phyloP scores from a whole-genome alignment of 1,140 invertebrate genomes.

The Leptinotarsa undecemlineata region DNA sequence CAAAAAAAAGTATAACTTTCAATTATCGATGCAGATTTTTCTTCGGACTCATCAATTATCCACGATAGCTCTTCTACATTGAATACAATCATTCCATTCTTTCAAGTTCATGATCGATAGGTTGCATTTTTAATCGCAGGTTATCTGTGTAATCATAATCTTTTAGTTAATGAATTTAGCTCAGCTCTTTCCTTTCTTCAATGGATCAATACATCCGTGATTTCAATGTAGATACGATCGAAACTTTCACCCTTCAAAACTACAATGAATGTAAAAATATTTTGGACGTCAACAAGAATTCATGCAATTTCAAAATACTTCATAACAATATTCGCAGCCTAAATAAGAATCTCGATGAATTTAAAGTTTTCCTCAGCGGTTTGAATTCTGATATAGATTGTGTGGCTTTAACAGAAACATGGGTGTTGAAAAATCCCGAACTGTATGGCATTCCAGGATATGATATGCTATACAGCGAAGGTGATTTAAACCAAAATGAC shows the following conservation, averaged over 20 bases:
- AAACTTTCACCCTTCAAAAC: constrained; percentile 1
- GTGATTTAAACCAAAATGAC: constrained; percentile 15
- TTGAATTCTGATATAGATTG: constrained; percentile 12
- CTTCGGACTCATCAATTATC: no score
- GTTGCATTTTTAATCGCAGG: no score
- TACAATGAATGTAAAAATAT: constrained; percentile 7
- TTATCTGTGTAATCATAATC: no score
- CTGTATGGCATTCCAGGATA: constrained; percentile 4
- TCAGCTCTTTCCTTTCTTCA: no score
- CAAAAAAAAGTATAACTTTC: no score
- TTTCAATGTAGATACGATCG: not conserved
- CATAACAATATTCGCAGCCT: constrained; percentile 18
- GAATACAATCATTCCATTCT: no score
- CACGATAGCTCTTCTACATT: no score
- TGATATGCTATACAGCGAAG: constrained; percentile 14
- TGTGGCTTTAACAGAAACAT: constrained; percentile 13
- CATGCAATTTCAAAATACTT: not conserved
- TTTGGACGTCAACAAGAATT: constrained; percentile 4
- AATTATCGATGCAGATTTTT: no score
- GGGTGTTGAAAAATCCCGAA: not conserved
- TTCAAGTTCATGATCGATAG: no score
- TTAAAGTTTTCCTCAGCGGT: not conserved
- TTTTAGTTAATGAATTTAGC: no score
- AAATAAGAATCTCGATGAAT: constrained; percentile 15
- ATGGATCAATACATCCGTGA: constrained; percentile 15